Evolutionary conservation across 23 tunicate species (phyloP).

Genomic region (Phallusia fumigata): DNA sequence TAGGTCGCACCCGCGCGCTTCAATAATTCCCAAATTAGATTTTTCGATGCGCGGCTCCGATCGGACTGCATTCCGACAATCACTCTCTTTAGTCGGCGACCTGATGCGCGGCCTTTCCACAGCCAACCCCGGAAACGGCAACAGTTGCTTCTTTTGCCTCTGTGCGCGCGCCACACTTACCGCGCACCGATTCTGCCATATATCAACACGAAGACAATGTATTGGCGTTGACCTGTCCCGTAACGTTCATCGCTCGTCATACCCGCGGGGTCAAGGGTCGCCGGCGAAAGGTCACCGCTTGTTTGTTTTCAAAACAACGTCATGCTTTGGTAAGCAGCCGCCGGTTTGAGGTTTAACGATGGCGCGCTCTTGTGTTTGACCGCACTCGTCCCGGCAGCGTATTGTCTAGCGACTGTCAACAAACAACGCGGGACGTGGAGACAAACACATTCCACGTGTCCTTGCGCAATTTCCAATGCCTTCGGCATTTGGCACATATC

Average conservation of each 20-base stretch:
- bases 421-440: neutral
- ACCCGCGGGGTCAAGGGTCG: neutral
- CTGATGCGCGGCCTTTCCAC: slow-evolving; percentile 3
- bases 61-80: slow-evolving; percentile 16
- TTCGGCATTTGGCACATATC: neutral
- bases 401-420: slow-evolving; percentile 15
- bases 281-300: slow-evolving; percentile 1
- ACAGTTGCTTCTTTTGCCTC: neutral
- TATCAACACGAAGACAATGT: slow-evolving; percentile 10
- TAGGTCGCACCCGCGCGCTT: neutral
- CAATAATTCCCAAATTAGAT: slow-evolving; percentile 11
- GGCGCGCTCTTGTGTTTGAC: slow-evolving; percentile 14
- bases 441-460: slow-evolving; percentile 11
- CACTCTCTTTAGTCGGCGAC: neutral
- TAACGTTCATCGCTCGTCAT: neutral
- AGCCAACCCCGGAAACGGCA: slow-evolving; percentile 5
- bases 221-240: slow-evolving; percentile 5
- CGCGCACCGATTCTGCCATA: neutral
- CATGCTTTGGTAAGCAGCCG: neutral
- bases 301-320: slow-evolving; percentile 10
- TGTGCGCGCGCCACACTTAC: neutral
- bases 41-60: neutral
- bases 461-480: neutral
- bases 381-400: neutral
- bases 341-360: neutral